A percentile compares a stretch with the other conserved stretches of the same genome.
Evolutionary conservation across 2,888 invertebrate genomes (phyloP).

Genomic region (Crocallis elinguaria): DNA sequence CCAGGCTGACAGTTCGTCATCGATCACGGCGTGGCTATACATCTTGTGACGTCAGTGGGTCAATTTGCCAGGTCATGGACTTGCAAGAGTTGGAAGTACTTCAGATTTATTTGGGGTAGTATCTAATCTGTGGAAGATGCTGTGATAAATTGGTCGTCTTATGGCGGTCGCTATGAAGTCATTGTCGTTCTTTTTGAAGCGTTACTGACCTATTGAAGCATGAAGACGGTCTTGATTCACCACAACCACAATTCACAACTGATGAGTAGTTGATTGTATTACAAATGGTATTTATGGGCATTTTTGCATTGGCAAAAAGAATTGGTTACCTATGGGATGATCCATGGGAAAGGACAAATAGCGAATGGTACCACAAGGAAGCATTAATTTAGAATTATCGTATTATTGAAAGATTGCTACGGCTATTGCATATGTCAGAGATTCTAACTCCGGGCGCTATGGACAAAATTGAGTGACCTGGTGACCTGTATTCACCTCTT

Average conservation of each 20-base stretch:
- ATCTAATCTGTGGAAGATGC: slow-evolving; percentile 12
- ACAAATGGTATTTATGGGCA: background rate
- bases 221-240: background rate
- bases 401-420: no score
- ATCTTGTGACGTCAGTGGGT: slow-evolving; percentile 42
- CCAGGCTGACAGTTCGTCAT: slow-evolving; percentile 39
- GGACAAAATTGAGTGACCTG: no score
- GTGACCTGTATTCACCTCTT: no score
- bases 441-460: no score
- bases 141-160: slow-evolving; percentile 10
- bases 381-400: no score
- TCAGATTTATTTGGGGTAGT: slow-evolving; percentile 13
- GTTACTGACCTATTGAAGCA: slow-evolving; percentile 12
- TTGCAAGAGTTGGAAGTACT: slow-evolving; percentile 14
- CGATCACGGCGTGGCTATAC: slow-evolving; percentile 41
- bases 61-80: slow-evolving; percentile 33
- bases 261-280: background rate
- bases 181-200: slow-evolving; percentile 4
- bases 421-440: no score
- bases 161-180: slow-evolving; percentile 4
- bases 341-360: no score
- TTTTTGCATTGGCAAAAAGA: background rate
- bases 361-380: no score
- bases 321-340: no score
- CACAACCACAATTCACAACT: background rate